Conservation (phyloP, 2,888 invertebrate genomes). For the Synergus japonicus region DNA sequence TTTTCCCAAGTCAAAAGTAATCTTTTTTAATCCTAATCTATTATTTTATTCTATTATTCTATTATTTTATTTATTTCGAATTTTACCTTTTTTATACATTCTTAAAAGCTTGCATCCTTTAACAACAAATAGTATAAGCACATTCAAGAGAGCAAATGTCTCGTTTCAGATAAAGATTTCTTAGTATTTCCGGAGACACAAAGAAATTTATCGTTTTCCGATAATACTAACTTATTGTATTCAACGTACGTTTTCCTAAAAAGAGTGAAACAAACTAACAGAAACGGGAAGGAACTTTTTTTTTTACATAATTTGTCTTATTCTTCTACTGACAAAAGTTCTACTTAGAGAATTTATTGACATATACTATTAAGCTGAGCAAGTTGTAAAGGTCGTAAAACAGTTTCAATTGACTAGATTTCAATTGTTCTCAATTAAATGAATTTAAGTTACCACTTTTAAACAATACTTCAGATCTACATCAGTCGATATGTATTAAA, state of each 20-base stretch:
- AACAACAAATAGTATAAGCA: background rate
- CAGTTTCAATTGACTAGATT: no score
- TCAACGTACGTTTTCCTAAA: background rate
- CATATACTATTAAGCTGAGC: no score
- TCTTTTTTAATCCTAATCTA: no score
- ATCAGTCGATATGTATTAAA: no score
- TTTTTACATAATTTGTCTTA: constrained; percentile 6
- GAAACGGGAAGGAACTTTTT: background rate
- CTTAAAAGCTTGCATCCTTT: background rate
- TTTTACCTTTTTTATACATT: background rate
- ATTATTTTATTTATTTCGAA: background rate
- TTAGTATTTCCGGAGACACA: constrained; percentile 10
- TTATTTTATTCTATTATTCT: background rate
- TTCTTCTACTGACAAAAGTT: background rate
- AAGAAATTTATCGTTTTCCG: constrained; percentile 47
- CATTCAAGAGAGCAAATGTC: background rate
- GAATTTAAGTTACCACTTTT: no score
- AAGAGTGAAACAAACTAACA: constrained; percentile 24
- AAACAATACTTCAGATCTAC: no score
- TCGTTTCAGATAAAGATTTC: constrained; percentile 26
- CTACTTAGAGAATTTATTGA: background rate
- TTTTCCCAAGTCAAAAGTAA: no score
- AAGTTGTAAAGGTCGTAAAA: no score
- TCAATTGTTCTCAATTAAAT: no score
- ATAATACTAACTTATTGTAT: constrained; percentile 39